Percentiles rank a stretch among this genome's conserved stretches.
Evolutionary conservation across 53 echinoderm and acorn worm species (phyloP).

Genomic region (Zoroaster sp.): DNA sequence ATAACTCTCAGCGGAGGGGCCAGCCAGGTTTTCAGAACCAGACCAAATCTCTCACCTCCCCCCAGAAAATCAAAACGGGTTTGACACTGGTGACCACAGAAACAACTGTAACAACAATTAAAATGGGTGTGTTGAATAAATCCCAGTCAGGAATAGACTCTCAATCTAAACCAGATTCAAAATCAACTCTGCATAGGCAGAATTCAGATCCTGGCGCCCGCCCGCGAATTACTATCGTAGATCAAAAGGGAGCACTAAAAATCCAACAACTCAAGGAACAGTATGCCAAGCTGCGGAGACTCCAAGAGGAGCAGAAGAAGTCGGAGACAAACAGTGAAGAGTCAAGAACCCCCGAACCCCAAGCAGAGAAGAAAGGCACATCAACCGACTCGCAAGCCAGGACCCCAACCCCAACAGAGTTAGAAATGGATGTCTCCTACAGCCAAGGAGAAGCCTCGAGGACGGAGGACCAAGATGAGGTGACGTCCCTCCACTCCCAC

Average conservation of each 20-base stretch:
- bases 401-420: slow-evolving; percentile 25
- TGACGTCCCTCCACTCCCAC: slow-evolving; percentile 47
- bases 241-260: slow-evolving; percentile 51
- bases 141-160: slow-evolving; percentile 12
- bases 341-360: not conserved
- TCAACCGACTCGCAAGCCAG: slow-evolving; percentile 22
- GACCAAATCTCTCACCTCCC: not conserved
- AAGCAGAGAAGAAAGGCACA: not conserved
- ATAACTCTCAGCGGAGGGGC: not conserved
- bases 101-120: slow-evolving; percentile 4
- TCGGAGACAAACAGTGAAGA: not conserved
- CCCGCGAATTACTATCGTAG: not conserved
- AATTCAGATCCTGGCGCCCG: slow-evolving; percentile 19
- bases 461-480: slow-evolving; percentile 59
- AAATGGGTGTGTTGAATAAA: slow-evolving; percentile 3
- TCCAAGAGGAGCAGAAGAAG: slow-evolving; percentile 71
- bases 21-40: not conserved
- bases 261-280: slow-evolving; percentile 83
- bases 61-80: not conserved
- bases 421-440: slow-evolving; percentile 39
- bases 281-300: slow-evolving; percentile 83
- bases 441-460: slow-evolving; percentile 41
- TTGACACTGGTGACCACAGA: not conserved
- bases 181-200: slow-evolving; percentile 9
- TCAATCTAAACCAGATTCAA: not conserved